Percentiles rank a stretch among this genome's conserved stretches.
Evolutionary conservation across 2,888 invertebrate species (phyloP).

Genomic region (Sphaeridia pumilis): DNA sequence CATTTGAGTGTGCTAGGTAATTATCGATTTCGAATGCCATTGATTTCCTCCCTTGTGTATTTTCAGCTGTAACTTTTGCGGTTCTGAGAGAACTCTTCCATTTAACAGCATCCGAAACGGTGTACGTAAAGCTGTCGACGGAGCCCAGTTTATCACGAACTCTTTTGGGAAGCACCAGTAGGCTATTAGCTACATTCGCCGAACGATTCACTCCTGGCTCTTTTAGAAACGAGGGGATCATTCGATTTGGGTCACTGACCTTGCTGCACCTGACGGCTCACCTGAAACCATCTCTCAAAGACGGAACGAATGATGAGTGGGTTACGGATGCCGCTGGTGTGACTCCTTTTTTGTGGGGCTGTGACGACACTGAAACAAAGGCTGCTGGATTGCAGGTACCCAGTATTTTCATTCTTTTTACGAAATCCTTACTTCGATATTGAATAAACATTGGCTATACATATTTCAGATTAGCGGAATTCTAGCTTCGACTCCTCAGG

Average conservation of each 20-base stretch:
- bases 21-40: background rate
- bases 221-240: slow-evolving; percentile 20
- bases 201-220: slow-evolving; percentile 20
- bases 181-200: slow-evolving; percentile 19
- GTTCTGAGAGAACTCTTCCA: slow-evolving; percentile 9
- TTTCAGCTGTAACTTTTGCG: background rate
- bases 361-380: slow-evolving; percentile 17
- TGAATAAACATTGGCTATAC: too few species aligned
- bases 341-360: slow-evolving; percentile 22
- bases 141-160: slow-evolving; percentile 14
- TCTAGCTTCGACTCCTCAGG: too few species aligned
- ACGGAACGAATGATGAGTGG: slow-evolving; percentile 19
- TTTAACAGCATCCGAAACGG: slow-evolving; percentile 1
- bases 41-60: background rate
- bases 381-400: slow-evolving; percentile 27
- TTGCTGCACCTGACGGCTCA: slow-evolving; percentile 21
- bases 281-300: slow-evolving; percentile 9
- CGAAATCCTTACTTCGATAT: too few species aligned
- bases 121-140: slow-evolving; percentile 10
- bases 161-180: slow-evolving; percentile 18
- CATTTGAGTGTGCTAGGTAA: background rate
- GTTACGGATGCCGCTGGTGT: slow-evolving; percentile 21
- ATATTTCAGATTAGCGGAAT: too few species aligned
- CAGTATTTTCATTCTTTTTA: background rate
- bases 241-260: slow-evolving; percentile 23